A percentile compares a stretch with the other conserved stretches of the same genome.
phyloP scores from a whole-genome alignment of 2,113 vertebrate species.

The Malurus alboscapulatus region DNA sequence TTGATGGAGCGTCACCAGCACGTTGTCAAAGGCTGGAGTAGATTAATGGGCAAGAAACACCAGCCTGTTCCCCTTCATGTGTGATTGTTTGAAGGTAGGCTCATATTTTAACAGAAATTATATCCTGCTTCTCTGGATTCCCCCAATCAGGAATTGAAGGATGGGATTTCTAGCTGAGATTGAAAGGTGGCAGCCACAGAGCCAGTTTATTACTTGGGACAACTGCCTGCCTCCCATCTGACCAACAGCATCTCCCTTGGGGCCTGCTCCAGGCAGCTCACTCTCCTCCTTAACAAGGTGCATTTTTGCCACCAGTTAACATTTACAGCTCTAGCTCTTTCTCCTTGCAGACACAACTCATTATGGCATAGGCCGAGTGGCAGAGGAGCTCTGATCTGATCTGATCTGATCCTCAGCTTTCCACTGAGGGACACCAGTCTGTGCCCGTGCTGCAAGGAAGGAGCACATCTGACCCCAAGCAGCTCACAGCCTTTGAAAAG shows the following conservation, averaged over 20 bases:
- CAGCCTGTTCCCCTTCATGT: constrained; percentile 32
- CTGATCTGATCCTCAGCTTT: neutral
- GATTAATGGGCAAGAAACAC: constrained; percentile 62
- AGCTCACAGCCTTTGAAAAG: neutral
- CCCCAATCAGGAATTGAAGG: constrained; percentile 46
- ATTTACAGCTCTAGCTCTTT: neutral
- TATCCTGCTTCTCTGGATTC: constrained; percentile 30
- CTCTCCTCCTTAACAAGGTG: neutral
- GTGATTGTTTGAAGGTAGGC: constrained; percentile 43
- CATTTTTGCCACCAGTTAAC: neutral
- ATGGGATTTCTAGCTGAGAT: constrained; percentile 14
- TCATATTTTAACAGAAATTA: constrained; percentile 49
- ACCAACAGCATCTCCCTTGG: neutral
- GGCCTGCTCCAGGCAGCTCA: neutral
- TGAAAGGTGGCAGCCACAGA: constrained; percentile 31
- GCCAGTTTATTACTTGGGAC: neutral
- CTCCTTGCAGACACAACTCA: neutral
- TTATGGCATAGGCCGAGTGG: neutral
- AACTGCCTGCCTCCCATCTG: neutral
- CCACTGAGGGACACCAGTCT: neutral
- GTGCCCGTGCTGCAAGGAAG: neutral
- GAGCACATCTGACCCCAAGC: neutral
- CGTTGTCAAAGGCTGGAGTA: constrained; percentile 53
- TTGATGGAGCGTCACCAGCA: constrained; percentile 47
- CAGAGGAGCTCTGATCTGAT: neutral